Evolutionary conservation across 2,888 invertebrate species (phyloP).

Genomic region (Ennomos quercinarius): DNA sequence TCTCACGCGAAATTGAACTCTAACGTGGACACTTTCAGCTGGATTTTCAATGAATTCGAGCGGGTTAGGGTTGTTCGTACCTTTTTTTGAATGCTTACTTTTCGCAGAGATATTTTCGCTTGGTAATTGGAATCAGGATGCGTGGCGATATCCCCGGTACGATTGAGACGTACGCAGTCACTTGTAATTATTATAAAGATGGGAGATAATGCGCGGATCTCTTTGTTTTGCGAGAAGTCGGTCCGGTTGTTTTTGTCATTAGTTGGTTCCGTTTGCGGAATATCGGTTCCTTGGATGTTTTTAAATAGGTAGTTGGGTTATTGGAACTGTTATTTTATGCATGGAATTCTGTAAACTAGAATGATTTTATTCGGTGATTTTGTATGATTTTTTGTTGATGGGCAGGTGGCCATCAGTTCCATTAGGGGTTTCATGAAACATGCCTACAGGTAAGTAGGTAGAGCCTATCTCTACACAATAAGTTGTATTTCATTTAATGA

Average conservation of each 20-base stretch:
- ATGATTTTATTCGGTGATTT: not conserved
- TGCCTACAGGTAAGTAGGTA: too few relatives aligned
- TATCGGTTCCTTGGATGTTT: slow-evolving; percentile 12
- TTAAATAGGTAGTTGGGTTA: slow-evolving; percentile 7
- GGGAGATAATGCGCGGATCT: slow-evolving; percentile 66
- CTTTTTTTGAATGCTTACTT: slow-evolving; percentile 67
- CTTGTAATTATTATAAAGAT: slow-evolving; percentile 83
- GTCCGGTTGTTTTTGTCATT: slow-evolving; percentile 38
- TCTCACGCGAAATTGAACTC: slow-evolving; percentile 44
- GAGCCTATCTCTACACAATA: too few relatives aligned
- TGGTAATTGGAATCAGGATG: slow-evolving; percentile 75
- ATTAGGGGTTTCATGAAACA: too few relatives aligned
- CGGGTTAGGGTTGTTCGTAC: slow-evolving; percentile 63
- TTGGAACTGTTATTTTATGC: slow-evolving; percentile 24
- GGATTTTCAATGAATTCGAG: not conserved
- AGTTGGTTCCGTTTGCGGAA: slow-evolving; percentile 25
- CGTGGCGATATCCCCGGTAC: slow-evolving; percentile 48
- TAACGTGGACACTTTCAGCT: slow-evolving; percentile 24
- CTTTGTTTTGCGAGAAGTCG: slow-evolving; percentile 35
- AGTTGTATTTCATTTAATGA: too few relatives aligned
- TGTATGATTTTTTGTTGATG: too few relatives aligned
- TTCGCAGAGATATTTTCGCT: slow-evolving; percentile 71
- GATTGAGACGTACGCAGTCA: slow-evolving; percentile 78
- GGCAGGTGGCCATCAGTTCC: too few relatives aligned
- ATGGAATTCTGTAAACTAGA: slow-evolving; percentile 7